Percentiles rank a stretch among this genome's conserved stretches.
Evolutionary conservation across 2,113 vertebrate species (phyloP).

Genomic region (Romanogobio albipinnatus): DNA sequence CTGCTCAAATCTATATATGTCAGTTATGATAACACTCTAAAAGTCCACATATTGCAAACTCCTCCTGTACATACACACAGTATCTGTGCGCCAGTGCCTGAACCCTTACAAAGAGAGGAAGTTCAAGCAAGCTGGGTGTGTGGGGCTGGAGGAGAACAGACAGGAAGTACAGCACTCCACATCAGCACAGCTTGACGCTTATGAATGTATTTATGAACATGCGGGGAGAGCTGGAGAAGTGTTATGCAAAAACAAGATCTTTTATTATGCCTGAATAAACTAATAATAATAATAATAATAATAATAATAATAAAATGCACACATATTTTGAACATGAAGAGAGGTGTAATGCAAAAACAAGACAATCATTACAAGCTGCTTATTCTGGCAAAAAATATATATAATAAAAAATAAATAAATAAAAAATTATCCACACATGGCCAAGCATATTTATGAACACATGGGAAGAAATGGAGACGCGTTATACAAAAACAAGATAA

Average conservation of each 20-base stretch:
- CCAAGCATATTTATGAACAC: background rate
- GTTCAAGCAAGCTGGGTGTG: slow-evolving; percentile 38
- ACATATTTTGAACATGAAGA: background rate
- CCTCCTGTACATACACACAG: background rate
- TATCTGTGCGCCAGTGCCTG: background rate
- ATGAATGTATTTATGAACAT: background rate
- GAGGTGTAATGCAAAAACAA: background rate
- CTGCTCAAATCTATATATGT: background rate
- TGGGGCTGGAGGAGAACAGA: slow-evolving; percentile 14
- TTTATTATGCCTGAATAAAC: no score
- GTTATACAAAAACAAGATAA: background rate
- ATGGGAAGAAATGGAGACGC: background rate
- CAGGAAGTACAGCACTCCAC: slow-evolving; percentile 50
- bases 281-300: no score
- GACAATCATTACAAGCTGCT: background rate
- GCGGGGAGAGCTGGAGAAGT: background rate
- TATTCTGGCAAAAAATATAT: background rate
- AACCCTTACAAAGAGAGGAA: slow-evolving; percentile 56
- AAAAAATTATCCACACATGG: background rate
- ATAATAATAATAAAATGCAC: no score
- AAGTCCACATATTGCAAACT: background rate
- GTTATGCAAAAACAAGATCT: background rate
- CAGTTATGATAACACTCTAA: background rate
- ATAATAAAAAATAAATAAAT: background rate
- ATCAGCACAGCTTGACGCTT: background rate